Base-by-base conservation (phyloP, 2,888 invertebrate genomes). In the Drosophila bunnanda region DNA sequence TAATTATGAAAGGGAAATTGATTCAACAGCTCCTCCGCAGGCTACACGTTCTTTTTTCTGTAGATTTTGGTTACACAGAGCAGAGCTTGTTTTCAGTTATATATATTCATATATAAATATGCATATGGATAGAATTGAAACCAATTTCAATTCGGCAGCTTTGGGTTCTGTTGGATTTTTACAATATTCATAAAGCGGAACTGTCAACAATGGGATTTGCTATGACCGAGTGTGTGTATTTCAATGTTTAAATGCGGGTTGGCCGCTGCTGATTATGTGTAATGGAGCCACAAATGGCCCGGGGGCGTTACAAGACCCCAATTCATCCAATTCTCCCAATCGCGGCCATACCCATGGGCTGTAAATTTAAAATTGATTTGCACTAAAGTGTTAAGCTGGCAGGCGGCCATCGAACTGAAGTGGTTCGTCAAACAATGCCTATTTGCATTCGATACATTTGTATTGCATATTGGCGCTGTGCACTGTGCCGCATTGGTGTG, bases 391-490 rank as follows among this genome's bases (percentile, higher is more conserved):
- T 52, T 62, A 34, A 39, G 56, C 73, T 72, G 72, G 32, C 62
- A 20, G 55, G 38, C 65, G 48, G 50, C 66, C 66, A 65, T 25
- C 30, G 32, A 13, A 46, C 43, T 39, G 39, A 36, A 62, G 71
- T 61, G 62, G 55, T 28, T 57, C 64, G 52, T 57, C 73, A 72
- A 72, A 72, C 64, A 72, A 72, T 61, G 56, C 73, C 56, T 67
- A 67, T 75, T 65, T 74, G 74, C 60, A 67, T 60, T 67, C 68
- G 56, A 34, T 56, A 53, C 75, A 74, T 67, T 74, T 74, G 50
- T 57, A 64, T 43, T 57, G 56, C 54, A 55, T 55, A 71, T 62
- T 30, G 17, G 44, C 39, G 46, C 36, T n/a, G n/a, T n/a, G 20
- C 28, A n/a, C 22, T n/a, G 36, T 15, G 7, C 28, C 15, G 5